phyloP scores from a whole-genome alignment of 92 coral and sea anemone genomes.

The Epizoanthus ramosus region DNA sequence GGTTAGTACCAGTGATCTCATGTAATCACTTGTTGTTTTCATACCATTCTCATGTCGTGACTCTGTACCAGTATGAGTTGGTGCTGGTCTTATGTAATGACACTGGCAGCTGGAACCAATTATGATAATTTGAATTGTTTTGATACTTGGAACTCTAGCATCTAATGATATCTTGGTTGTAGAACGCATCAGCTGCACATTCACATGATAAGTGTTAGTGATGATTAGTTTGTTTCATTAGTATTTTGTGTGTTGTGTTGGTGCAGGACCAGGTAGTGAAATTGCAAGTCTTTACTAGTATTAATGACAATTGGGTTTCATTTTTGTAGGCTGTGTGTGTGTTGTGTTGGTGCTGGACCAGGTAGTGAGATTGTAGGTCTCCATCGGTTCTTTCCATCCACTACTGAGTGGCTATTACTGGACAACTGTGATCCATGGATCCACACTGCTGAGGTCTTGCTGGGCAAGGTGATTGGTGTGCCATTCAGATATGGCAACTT shows the following conservation, averaged over 20 bases:
- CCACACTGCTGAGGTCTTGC: slow-evolving; percentile 86
- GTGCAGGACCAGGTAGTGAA: slow-evolving; percentile 99
- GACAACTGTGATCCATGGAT: slow-evolving; percentile 97
- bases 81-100: too few relatives aligned
- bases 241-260: slow-evolving; percentile 95
- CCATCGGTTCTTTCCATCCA: slow-evolving; percentile 77
- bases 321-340: slow-evolving; percentile 75
- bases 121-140: background rate
- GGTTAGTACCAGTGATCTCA: too few relatives aligned
- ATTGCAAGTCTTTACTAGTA: slow-evolving; percentile 79
- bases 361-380: slow-evolving; percentile 97
- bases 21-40: too few relatives aligned
- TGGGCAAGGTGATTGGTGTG: slow-evolving; percentile 68
- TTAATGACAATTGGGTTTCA: background rate
- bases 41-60: too few relatives aligned
- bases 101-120: background rate
- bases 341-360: slow-evolving; percentile 98
- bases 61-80: too few relatives aligned
- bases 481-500: slow-evolving; percentile 79
- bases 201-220: too few relatives aligned
- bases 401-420: slow-evolving; percentile 87
- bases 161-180: too few relatives aligned
- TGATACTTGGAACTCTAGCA: background rate
- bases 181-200: too few relatives aligned
- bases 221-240: background rate